Evolutionary conservation across 2,888 invertebrate genomes (phyloP), one percentile per base, ranked within the genome.

Genomic region (Smittia aterrima): DNA sequence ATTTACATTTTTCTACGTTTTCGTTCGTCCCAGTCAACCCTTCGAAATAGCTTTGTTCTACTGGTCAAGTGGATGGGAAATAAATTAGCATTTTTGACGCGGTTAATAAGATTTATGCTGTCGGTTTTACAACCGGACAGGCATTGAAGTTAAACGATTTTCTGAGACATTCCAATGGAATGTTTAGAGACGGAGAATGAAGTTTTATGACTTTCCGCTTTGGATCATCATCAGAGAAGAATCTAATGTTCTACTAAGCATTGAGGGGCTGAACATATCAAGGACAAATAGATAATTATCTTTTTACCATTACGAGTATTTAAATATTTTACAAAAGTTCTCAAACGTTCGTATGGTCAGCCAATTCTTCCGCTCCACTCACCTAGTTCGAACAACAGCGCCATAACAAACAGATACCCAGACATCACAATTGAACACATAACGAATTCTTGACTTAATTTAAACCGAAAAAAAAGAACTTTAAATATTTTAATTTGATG

Each of bases 11-110:
- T n/a, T n/a, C n/a, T n/a, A n/a, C n/a, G n/a, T n/a, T n/a, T 11
- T 11, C 2, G 54, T 54, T 38, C 18, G 66, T 38, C 22, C 66
- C 22, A 66, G 13, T 68, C 68, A 68, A 41, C 47, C 68, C 38
- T 68, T 68, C 38, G 38, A n/a, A n/a, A n/a, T n/a, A n/a, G 38
- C 38, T 38, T 38, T 38, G 38, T 38, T 38, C 9, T 38, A 7
- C 9, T 38, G 38, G 38, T 38, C 4, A 38, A 38, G 9, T 38
- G 38, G 38, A 4, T 38, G 38, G 38, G 38, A 38, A 38, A 4
- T 9, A 7, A 38, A 38, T 38, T 38, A 38, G 38, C 47, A 47
- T n/a, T 3, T 16, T 47, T 47, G 47, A 47, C 47, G 16, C 38
- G 47, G 47, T 47, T 47, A 4, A 16, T 3, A 47, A n/a, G 16